Conservation (phyloP, 1,140 invertebrate genomes). For the Diachasmimorpha longicaudata region DNA sequence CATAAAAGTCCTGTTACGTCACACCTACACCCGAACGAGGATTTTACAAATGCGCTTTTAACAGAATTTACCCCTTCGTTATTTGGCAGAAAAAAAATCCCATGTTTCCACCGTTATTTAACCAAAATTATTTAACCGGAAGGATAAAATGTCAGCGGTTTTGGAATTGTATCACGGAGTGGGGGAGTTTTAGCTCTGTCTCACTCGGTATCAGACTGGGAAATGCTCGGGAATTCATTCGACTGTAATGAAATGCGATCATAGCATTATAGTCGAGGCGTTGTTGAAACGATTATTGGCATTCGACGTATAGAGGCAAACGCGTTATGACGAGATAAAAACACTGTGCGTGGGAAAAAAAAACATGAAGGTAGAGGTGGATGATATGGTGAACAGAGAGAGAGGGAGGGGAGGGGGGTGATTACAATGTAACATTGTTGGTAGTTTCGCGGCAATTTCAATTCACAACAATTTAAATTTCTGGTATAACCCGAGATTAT, state of each 20-base stretch:
- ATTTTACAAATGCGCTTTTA: neutral
- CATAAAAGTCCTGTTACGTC: neutral
- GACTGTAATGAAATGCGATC: slow-evolving; percentile 53
- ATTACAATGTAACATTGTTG: slow-evolving; percentile 53
- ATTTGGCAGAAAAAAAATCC: slow-evolving; percentile 16
- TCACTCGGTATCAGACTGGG: slow-evolving; percentile 12
- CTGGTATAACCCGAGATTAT: slow-evolving; percentile 46
- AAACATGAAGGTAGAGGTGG: neutral
- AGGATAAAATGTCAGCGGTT: slow-evolving; percentile 47
- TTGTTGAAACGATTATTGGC: slow-evolving; percentile 59
- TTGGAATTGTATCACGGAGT: neutral
- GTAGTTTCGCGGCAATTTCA: slow-evolving; percentile 54
- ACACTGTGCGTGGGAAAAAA: slow-evolving; percentile 4
- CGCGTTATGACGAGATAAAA: neutral
- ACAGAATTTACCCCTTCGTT: slow-evolving; percentile 10
- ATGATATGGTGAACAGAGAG: too few species aligned
- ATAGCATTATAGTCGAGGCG: slow-evolving; percentile 60
- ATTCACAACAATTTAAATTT: slow-evolving; percentile 46
- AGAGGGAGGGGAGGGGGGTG: slow-evolving; percentile 33
- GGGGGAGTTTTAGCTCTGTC: neutral
- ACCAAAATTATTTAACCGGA: slow-evolving; percentile 49
- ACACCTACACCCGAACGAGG: neutral
- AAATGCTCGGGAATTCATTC: slow-evolving; percentile 46
- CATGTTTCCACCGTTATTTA: slow-evolving; percentile 39
- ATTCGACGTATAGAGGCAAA: slow-evolving; percentile 1